Conservation (phyloP, 2,113 vertebrate species). For the Tragelaphus imberbis region DNA sequence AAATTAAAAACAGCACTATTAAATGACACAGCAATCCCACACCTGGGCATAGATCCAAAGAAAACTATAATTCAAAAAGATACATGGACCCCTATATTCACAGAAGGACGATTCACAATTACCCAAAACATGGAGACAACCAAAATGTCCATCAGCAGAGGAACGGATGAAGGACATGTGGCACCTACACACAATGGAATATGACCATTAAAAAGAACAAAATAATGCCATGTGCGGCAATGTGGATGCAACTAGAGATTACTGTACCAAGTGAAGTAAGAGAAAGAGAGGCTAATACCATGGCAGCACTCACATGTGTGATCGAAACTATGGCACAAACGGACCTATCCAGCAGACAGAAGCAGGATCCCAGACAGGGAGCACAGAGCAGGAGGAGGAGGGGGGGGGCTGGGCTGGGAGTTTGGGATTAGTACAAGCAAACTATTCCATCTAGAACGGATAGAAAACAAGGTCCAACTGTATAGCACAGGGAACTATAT, state of each 20-base stretch:
- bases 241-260: background rate
- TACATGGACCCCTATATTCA: background rate
- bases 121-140: background rate
- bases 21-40: background rate
- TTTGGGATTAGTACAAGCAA: background rate
- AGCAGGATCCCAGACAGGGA: background rate
- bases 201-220: background rate
- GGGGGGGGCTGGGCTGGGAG: background rate
- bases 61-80: background rate
- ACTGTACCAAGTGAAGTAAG: background rate
- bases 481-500: background rate
- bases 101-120: background rate
- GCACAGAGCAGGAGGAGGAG: background rate
- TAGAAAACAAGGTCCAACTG: background rate
- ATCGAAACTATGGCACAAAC: background rate
- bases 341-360: background rate
- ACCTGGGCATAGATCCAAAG: background rate
- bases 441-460: background rate
- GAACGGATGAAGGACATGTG: background rate
- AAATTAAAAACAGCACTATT: background rate
- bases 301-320: too few relatives aligned
- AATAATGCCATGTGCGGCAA: background rate
- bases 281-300: background rate
- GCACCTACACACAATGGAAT: background rate
- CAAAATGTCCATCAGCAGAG: background rate